Conservation (phyloP, 2,888 invertebrate species). For the Brachylomia viminalis region DNA sequence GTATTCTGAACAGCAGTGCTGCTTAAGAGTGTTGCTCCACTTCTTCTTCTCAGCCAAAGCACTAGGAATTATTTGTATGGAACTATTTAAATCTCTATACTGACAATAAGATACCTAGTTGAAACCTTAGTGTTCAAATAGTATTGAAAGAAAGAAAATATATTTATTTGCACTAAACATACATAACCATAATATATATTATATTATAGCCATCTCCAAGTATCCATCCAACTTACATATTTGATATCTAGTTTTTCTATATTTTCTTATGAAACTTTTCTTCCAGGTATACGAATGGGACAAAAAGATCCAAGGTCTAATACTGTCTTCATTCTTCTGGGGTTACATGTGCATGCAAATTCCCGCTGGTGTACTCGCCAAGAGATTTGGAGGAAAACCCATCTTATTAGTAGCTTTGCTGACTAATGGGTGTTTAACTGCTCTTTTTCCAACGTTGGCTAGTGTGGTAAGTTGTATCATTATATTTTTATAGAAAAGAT, state of each 20-base stretch:
- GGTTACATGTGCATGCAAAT: slow-evolving; percentile 94
- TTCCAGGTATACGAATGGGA: slow-evolving; percentile 91
- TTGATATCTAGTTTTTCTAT: background rate
- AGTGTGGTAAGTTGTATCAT: slow-evolving; percentile 77
- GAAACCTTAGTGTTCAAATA: background rate
- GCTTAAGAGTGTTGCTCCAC: too few species aligned
- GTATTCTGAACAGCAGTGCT: too few species aligned
- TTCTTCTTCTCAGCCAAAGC: too few species aligned
- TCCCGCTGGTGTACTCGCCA: slow-evolving; percentile 93
- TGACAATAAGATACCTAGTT: too few species aligned
- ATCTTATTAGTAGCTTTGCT: slow-evolving; percentile 90
- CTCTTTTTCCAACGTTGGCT: slow-evolving; percentile 91
- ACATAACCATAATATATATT: background rate
- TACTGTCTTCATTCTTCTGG: slow-evolving; percentile 95
- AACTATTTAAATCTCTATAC: background rate
- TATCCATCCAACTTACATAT: background rate
- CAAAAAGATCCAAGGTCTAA: slow-evolving; percentile 89
- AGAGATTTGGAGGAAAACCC: slow-evolving; percentile 94
- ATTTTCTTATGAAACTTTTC: background rate
- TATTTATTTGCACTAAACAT: background rate
- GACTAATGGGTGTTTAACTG: slow-evolving; percentile 90
- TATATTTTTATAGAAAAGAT: background rate
- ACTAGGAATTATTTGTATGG: too few species aligned
- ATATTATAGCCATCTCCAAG: background rate
- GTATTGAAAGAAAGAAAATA: background rate